phyloP scores from a whole-genome alignment of 2,888 invertebrate species.

The Chalcis sispes region DNA sequence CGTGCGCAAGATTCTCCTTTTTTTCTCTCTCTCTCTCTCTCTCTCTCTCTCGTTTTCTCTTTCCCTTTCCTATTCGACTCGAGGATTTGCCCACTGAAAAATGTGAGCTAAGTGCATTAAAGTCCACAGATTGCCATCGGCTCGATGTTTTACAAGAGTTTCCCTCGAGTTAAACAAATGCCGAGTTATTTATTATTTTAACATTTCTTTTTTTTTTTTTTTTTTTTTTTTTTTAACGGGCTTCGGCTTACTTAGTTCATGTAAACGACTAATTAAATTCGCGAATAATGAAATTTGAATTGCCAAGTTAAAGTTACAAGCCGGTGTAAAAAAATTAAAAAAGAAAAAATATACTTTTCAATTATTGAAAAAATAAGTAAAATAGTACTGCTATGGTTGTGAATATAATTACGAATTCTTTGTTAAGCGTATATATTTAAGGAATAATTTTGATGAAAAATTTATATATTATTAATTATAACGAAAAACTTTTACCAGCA shows the following conservation, averaged over 20 bases:
- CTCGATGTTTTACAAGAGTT: conserved; percentile 35
- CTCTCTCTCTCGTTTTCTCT: no score
- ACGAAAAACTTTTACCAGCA: neutral
- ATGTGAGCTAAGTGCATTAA: conserved; percentile 52
- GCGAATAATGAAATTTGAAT: no score
- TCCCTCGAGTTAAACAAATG: conserved; percentile 34
- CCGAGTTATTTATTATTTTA: conserved; percentile 19
- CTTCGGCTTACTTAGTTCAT: neutral
- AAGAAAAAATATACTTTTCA: no score
- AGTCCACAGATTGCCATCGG: conserved; percentile 38
- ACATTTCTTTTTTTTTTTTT: no score
- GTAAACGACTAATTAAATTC: neutral
- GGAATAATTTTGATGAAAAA: conserved; percentile 18
- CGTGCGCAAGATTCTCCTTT: conserved; percentile 43
- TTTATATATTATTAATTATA: neutral
- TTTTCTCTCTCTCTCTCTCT: conserved; percentile 38
- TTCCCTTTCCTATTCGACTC: neutral
- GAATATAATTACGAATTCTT: neutral
- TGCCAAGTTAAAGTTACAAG: no score
- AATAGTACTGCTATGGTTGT: no score
- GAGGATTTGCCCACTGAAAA: conserved; percentile 34
- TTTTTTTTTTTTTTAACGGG: neutral
- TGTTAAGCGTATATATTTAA: conserved; percentile 1
- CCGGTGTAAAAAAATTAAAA: no score
- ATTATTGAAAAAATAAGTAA: no score